These are phyloP conservation scores for Drosophila persimilis DNA, from an alignment of 1,140 invertebrate genomes.

Conservation along the genomic window DNA sequence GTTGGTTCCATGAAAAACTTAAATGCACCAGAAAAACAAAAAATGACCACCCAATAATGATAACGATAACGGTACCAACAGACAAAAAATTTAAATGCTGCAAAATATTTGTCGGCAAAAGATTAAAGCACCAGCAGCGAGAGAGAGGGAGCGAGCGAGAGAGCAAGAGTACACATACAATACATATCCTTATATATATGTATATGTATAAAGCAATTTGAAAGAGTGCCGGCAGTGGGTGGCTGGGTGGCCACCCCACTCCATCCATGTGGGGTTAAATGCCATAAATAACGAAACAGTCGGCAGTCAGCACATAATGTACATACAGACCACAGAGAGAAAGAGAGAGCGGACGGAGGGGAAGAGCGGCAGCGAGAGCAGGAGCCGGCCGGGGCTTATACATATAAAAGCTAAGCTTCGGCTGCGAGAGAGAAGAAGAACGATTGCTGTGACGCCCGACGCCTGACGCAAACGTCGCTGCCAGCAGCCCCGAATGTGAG, in stretches of 20 bases:
- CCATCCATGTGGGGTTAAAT: slow-evolving; percentile 63
- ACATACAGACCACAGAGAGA: slow-evolving; percentile 46
- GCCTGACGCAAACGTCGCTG: slow-evolving; percentile 12
- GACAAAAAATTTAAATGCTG: slow-evolving; percentile 61
- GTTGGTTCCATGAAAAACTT: slow-evolving; percentile 53
- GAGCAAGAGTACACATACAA: slow-evolving; percentile 2
- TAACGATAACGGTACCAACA: slow-evolving; percentile 22
- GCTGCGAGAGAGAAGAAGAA: slow-evolving; percentile 8
- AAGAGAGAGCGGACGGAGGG: slow-evolving; percentile 2
- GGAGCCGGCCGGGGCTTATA: slow-evolving; percentile 59
- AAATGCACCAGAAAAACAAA: slow-evolving; percentile 51
- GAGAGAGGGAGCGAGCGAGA: not conserved
- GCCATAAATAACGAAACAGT: slow-evolving; percentile 77
- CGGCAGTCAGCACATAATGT: slow-evolving; percentile 68
- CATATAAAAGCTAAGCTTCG: slow-evolving; percentile 58
- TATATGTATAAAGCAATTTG: slow-evolving; percentile 63
- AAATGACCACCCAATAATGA: slow-evolving; percentile 5
- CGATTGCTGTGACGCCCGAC: too few species aligned
- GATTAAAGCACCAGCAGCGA: slow-evolving; percentile 58
- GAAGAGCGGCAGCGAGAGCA: slow-evolving; percentile 2
- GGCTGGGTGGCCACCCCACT: slow-evolving; percentile 17
- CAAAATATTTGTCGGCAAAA: slow-evolving; percentile 67
- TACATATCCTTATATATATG: slow-evolving; percentile 6
- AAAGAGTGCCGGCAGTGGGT: slow-evolving; percentile 45
- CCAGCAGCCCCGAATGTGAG: slow-evolving; percentile 62